Conservation (phyloP, 2,888 invertebrate genomes). For the Chouioia cunea region DNA sequence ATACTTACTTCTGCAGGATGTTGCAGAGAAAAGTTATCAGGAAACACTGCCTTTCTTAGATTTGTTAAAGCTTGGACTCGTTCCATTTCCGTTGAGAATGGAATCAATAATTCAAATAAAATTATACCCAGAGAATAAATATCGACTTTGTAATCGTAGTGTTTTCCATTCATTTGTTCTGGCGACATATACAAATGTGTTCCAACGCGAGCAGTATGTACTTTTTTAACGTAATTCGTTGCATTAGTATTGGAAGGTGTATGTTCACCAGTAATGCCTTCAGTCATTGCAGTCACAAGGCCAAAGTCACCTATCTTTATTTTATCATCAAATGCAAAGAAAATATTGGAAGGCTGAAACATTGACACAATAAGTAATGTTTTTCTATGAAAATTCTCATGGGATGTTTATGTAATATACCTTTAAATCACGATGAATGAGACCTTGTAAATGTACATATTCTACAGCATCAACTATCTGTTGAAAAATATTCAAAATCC, state of each 20-base stretch:
- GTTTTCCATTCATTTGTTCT: slow-evolving; percentile 83
- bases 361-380: slow-evolving; percentile 1
- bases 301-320: slow-evolving; percentile 99
- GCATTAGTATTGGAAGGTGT: slow-evolving; percentile 57
- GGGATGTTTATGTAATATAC: slow-evolving; percentile 66
- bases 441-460: slow-evolving; percentile 91
- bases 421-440: slow-evolving; percentile 97
- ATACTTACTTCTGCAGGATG: slow-evolving; percentile 79
- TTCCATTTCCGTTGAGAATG: slow-evolving; percentile 93
- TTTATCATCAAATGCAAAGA: slow-evolving; percentile 90
- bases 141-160: slow-evolving; percentile 92
- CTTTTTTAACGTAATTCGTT: slow-evolving; percentile 55
- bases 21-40: slow-evolving; percentile 75
- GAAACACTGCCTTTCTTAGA: slow-evolving; percentile 78
- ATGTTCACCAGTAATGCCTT: slow-evolving; percentile 66
- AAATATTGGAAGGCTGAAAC: slow-evolving; percentile 86
- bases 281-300: slow-evolving; percentile 90
- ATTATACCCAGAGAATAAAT: slow-evolving; percentile 95
- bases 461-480: slow-evolving; percentile 96
- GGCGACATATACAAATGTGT: slow-evolving; percentile 99
- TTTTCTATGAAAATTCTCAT: slow-evolving; percentile 3
- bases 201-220: slow-evolving; percentile 78
- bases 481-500: slow-evolving; percentile 80
- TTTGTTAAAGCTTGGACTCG: slow-evolving; percentile 77
- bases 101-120: slow-evolving; percentile 90